phyloP scores from a whole-genome alignment of 2,113 vertebrate species.

The Urocitellus parryii region DNA sequence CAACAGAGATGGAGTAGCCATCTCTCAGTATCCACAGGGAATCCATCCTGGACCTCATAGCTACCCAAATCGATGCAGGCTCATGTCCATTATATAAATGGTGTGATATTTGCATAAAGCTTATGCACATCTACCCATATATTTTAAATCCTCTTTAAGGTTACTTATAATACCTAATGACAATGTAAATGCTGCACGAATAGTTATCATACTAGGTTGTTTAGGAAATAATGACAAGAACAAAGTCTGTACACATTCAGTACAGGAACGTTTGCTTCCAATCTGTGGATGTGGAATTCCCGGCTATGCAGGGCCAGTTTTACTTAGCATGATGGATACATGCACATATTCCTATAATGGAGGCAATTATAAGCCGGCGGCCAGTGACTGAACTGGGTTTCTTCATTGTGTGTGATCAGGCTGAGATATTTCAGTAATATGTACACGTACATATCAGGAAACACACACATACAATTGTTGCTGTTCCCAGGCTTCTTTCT shows the following conservation, averaged over 20 bases:
- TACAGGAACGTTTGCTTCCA: not conserved
- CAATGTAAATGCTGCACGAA: no score
- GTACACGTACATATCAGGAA: no score
- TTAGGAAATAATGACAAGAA: not conserved
- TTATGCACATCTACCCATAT: not conserved
- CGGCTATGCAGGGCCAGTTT: not conserved
- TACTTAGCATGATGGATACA: not conserved
- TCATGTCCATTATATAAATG: not conserved
- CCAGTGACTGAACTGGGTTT: conserved; percentile 46
- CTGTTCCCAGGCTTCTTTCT: not conserved
- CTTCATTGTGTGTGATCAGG: not conserved
- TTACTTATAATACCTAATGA: not conserved
- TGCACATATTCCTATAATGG: not conserved
- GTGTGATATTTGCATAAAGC: no score
- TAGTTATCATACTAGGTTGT: not conserved
- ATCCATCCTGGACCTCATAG: not conserved
- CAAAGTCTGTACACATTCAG: not conserved
- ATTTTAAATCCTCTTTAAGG: not conserved
- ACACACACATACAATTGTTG: not conserved
- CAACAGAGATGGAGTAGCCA: not conserved
- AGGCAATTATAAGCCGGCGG: not conserved
- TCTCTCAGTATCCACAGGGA: not conserved
- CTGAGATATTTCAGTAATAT: not conserved
- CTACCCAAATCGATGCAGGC: not conserved
- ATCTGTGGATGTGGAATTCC: not conserved